Evolutionary conservation across 1,140 invertebrate genomes (phyloP).

Genomic region (Akabosia matsudoensis): DNA sequence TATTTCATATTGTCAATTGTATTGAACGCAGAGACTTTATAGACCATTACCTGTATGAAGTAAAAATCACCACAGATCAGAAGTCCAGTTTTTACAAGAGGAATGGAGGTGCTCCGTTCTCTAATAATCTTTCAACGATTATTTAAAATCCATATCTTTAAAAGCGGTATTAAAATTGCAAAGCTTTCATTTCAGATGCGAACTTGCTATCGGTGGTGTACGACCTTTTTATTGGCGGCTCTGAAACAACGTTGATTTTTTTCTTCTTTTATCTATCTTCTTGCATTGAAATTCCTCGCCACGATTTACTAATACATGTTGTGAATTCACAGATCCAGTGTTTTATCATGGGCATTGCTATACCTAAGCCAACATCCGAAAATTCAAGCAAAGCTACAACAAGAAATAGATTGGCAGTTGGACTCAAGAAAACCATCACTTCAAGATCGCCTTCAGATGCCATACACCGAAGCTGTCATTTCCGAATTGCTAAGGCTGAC

Average conservation of each 20-base stretch:
- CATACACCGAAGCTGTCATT: constrained; percentile 61
- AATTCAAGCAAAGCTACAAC: constrained; percentile 50
- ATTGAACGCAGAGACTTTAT: not conserved
- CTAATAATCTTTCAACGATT: not conserved
- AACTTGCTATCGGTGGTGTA: not conserved
- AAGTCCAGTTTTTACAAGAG: constrained; percentile 1
- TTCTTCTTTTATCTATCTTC: not conserved
- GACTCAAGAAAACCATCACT: too few relatives aligned
- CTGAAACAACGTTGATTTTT: not conserved
- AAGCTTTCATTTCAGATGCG: not conserved
- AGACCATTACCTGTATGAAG: not conserved
- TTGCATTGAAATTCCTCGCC: too few relatives aligned
- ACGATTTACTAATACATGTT: not conserved
- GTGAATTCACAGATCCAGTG: not conserved
- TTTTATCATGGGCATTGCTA: not conserved
- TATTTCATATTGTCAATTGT: too few relatives aligned
- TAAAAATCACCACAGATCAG: not conserved
- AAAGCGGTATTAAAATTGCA: too few relatives aligned
- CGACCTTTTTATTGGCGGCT: not conserved
- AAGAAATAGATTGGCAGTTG: constrained; percentile 51
- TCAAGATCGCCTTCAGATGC: constrained; percentile 48
- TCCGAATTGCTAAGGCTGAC: constrained; percentile 58
- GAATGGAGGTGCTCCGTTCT: not conserved
- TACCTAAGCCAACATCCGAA: constrained; percentile 50
- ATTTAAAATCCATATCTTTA: not conserved